Conservation (phyloP, 2,888 invertebrate species). For the Muschampia staudingeri region DNA sequence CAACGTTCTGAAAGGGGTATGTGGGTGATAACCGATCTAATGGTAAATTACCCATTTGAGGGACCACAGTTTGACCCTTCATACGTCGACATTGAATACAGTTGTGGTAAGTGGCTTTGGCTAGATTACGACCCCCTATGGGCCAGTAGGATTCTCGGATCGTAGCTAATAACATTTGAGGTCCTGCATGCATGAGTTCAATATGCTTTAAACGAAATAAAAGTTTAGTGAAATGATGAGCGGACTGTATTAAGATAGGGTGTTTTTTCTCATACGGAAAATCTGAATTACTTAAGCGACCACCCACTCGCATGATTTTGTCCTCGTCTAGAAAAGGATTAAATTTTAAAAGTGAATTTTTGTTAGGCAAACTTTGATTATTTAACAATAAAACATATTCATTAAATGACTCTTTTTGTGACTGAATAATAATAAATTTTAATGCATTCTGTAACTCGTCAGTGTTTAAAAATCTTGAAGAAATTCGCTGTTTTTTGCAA, state of each 20-base stretch:
- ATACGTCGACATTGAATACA: constrained; percentile 65
- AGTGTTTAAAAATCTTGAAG: constrained; percentile 12
- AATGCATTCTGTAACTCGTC: constrained; percentile 25
- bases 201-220: constrained; percentile 48
- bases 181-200: constrained; percentile 66
- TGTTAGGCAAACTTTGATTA: constrained; percentile 37
- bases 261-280: constrained; percentile 61
- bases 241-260: constrained; percentile 69
- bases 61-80: constrained; percentile 56
- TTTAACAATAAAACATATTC: constrained; percentile 39
- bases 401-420: constrained; percentile 44
- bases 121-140: constrained; percentile 57
- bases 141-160: constrained; percentile 54
- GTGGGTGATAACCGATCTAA: constrained; percentile 51
- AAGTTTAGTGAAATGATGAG: constrained; percentile 60
- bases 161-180: constrained; percentile 60
- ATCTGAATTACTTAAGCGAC: constrained; percentile 63
- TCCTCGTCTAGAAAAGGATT: constrained; percentile 51
- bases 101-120: constrained; percentile 55
- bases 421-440: constrained; percentile 35
- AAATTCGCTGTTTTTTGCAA: constrained; percentile 27
- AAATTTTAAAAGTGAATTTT: constrained; percentile 52
- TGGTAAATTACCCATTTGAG: constrained; percentile 67
- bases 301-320: constrained; percentile 64
- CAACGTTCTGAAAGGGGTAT: constrained; percentile 50